Base-by-base conservation (phyloP, 2,113 vertebrate species). In the Peromyscus leucopus region DNA sequence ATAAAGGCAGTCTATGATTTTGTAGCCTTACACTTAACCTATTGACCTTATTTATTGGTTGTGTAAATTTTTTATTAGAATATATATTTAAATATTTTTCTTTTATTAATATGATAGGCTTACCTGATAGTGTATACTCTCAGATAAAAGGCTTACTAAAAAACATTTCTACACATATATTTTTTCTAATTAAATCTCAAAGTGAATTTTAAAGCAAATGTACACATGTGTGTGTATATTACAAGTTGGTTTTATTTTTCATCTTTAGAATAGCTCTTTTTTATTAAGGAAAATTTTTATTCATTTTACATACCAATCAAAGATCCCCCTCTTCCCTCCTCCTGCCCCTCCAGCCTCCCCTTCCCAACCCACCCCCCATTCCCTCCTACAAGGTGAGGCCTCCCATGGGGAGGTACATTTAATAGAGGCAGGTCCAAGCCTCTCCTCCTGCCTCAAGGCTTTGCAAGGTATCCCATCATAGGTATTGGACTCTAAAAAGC, bases 131-230 rank as follows among this genome's bases (percentile, higher is more conserved):
- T n/a, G 2, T 71, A 0, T 59, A 55, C 11, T 31, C 13, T 46
- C 19, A 88, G 48, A 84, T 65, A 74, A 90, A 92, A 95, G 26
- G 21, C 11, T 78, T 94, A 82, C 8, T 48, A 3, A 16, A 93
- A 90, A 26, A 67, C 28, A 92, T 31, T 63, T 88, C 55, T 94
- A 51, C 5, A 82, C 2, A 75, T n/a, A 67, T 2, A 79, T 51
- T 85, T 82, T 92, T 93, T 89, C 31, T 89, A 93, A 87, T 57
- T 97, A 90, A 88, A 85, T 87, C 13, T 97, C 65, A 74, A 75
- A 8, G 33, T 31, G 2, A 92, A 80, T 33, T 67, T 24, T 72
- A 93, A 96, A 71, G 9, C 82, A 24, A 85, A 92, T 63, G 3
- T 92, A 76, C 89, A 87, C 11, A 42, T 80, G 63, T 88, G n/a